Conservation (phyloP, 2,888 invertebrate species). For the Platerodrilus igneus region DNA sequence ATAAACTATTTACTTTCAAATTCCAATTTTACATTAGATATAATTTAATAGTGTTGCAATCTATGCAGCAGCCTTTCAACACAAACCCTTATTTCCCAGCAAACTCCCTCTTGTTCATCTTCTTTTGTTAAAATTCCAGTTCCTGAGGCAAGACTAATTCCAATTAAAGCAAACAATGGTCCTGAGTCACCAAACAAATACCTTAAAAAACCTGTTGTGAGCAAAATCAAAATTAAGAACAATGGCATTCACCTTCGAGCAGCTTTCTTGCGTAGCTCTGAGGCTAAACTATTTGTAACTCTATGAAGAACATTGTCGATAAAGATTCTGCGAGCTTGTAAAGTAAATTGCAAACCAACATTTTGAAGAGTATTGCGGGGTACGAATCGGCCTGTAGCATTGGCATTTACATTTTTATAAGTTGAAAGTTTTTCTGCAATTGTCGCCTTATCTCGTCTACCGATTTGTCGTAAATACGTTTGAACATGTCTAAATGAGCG, state of each 20-base stretch:
- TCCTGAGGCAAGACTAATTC: conserved; percentile 68
- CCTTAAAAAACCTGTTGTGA: conserved; percentile 32
- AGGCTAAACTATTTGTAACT: conserved; percentile 62
- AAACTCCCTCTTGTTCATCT: conserved; percentile 72
- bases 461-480: conserved; percentile 50
- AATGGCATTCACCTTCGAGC: conserved; percentile 50
- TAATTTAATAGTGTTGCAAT: too few species aligned
- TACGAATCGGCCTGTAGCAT: conserved; percentile 30
- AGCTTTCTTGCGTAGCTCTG: conserved; percentile 58
- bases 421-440: conserved; percentile 45
- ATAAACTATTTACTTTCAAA: too few species aligned
- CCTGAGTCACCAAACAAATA: conserved; percentile 65
- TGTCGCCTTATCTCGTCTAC: conserved; percentile 52
- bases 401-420: conserved; percentile 36
- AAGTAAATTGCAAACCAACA: conserved; percentile 54
- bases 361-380: conserved; percentile 41
- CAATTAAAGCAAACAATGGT: conserved; percentile 70
- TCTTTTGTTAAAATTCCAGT: conserved; percentile 70
- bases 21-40: too few species aligned
- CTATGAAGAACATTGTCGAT: conserved; percentile 66
- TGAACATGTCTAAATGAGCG: conserved; percentile 60
- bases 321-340: conserved; percentile 62
- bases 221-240: conserved; percentile 1
- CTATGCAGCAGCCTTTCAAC: too few species aligned
- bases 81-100: conserved; percentile 69